phyloP scores from a whole-genome alignment of 2,888 invertebrate species.

The Philaethria dido region DNA sequence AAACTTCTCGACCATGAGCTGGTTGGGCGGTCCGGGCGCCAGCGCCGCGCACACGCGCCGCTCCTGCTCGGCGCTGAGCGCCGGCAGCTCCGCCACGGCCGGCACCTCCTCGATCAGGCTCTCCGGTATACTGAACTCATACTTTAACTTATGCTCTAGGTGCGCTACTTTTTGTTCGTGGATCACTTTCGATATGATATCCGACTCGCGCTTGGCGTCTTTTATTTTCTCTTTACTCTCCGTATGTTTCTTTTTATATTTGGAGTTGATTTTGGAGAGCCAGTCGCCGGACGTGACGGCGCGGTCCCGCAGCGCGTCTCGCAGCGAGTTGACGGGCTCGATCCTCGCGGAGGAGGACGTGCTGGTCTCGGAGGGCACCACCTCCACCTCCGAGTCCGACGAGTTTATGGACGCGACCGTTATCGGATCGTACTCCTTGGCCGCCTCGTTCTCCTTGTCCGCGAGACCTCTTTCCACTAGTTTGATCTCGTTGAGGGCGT shows the following conservation, averaged over 20 bases:
- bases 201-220: slow-evolving; percentile 73
- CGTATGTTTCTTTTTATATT: slow-evolving; percentile 71
- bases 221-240: slow-evolving; percentile 73
- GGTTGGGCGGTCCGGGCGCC: slow-evolving; percentile 83
- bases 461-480: slow-evolving; percentile 61
- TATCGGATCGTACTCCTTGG: slow-evolving; percentile 72
- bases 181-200: slow-evolving; percentile 77
- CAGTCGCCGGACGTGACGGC: slow-evolving; percentile 79
- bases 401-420: slow-evolving; percentile 76
- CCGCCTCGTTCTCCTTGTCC: slow-evolving; percentile 59
- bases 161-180: slow-evolving; percentile 72
- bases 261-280: slow-evolving; percentile 77
- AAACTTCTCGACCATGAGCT: slow-evolving; percentile 86
- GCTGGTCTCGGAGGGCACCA: slow-evolving; percentile 71
- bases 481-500: slow-evolving; percentile 65
- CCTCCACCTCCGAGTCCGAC: slow-evolving; percentile 75
- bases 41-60: slow-evolving; percentile 83
- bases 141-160: slow-evolving; percentile 72
- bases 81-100: slow-evolving; percentile 78
- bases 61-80: slow-evolving; percentile 87
- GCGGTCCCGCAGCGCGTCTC: slow-evolving; percentile 80
- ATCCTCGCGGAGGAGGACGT: slow-evolving; percentile 68
- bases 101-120: slow-evolving; percentile 74
- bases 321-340: slow-evolving; percentile 82
- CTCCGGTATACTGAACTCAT: slow-evolving; percentile 79